Evolutionary conservation across 2,888 invertebrate genomes (phyloP), one percentile per base, ranked within the genome.

Genomic region (Octodonta nipae): DNA sequence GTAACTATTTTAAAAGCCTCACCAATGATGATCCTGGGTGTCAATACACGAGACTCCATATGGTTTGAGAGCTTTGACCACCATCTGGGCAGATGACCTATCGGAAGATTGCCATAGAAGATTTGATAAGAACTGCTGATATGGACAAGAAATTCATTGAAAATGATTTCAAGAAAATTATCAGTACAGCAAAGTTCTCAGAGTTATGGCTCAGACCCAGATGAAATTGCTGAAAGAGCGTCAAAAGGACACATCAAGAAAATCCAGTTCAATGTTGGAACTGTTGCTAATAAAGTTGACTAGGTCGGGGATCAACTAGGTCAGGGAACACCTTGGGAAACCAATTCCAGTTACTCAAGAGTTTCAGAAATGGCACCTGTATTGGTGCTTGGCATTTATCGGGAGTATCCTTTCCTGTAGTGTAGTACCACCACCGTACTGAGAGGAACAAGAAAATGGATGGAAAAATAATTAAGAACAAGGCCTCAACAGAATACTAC

Each of bases 351-450:
- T 99, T 37, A 76, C 74, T 49, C 74, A 99, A 99, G 67, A 98
- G 98, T 84, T 73, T 99, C 50, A 78, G 89, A 41, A 98, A 96
- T 65, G 98, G 99, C 36, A 98, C 98, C 52, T 99, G 98, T 82
- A 98, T 98, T 68, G 98, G 98, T 62, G 98, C 98, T 3, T 99
- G 98, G 98, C 98, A 98, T 96, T 98, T 98, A 47, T 91, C 92
- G 56, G 79, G 98, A 63, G 96, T 99, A 17, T 89, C 92, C 52
- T 96, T 91, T 72, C 92, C 96, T 37, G 98, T 99, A 30, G 98
- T 98, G 67, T 98, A 98, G 52, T 99, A 93, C 69, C 96, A 98
- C 63, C 98, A 99, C 61, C 82, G 98, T 63, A 99, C 98, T 32
- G 96, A 98, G 66, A 91, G 95, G 75, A 99, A 99, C 74, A 99